Conservation (phyloP, 2,888 invertebrate species). For the Zhuqinia jingwanae region DNA sequence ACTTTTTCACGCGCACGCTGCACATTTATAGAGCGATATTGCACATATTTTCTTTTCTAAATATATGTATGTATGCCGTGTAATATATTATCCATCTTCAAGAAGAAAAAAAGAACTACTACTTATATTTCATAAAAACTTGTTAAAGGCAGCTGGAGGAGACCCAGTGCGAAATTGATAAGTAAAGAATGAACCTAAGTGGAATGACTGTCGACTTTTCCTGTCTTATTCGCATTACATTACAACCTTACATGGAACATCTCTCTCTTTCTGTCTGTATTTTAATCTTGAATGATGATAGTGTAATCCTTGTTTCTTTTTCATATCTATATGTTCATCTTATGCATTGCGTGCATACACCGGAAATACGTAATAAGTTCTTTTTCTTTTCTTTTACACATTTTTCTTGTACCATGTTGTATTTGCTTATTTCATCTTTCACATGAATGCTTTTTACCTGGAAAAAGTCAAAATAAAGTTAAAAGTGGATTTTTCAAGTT, state of each 20-base stretch:
- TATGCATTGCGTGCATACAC: neutral
- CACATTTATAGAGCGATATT: neutral
- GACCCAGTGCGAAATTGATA: constrained; percentile 63
- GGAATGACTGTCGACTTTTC: constrained; percentile 64
- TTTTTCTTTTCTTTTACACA: neutral
- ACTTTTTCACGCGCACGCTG: constrained; percentile 26
- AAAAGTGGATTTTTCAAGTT: constrained; percentile 43
- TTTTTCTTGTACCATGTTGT: neutral
- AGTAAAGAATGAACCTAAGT: constrained; percentile 59
- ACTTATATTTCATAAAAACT: constrained; percentile 36
- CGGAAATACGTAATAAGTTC: constrained; percentile 1
- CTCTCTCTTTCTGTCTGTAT: constrained; percentile 8
- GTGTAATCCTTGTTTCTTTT: constrained; percentile 15
- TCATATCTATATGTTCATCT: neutral
- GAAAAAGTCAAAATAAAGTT: constrained; percentile 31
- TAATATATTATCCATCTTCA: constrained; percentile 2
- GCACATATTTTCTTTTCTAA: neutral
- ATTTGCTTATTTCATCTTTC: neutral
- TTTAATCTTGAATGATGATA: constrained; percentile 39
- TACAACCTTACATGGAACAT: constrained; percentile 47
- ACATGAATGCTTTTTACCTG: constrained; percentile 23
- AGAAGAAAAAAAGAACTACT: too few relatives aligned
- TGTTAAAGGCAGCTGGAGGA: constrained; percentile 7
- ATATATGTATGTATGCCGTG: neutral
- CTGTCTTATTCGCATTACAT: constrained; percentile 50